Evolutionary conservation across 2,113 vertebrate species (phyloP).

Genomic region (Cyprichromis sp.): DNA sequence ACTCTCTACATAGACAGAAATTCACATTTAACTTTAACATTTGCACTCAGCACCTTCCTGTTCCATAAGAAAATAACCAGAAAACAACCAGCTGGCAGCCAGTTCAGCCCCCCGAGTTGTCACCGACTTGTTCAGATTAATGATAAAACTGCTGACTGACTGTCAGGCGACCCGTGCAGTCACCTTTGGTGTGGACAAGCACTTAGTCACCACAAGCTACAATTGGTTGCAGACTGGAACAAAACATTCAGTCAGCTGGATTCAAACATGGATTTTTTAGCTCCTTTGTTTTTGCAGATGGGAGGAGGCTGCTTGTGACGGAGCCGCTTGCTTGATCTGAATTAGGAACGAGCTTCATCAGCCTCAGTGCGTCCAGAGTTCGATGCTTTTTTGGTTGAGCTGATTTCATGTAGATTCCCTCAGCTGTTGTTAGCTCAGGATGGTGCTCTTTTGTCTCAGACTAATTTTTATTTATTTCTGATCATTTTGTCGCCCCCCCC

Average conservation of each 20-base stretch:
- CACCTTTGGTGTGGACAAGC: neutral
- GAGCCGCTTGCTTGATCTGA: neutral
- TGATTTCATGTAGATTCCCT: neutral
- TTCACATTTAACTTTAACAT: neutral
- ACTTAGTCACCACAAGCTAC: neutral
- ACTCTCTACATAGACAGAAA: neutral
- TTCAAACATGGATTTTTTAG: neutral
- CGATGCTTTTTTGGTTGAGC: neutral
- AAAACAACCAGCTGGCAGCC: neutral
- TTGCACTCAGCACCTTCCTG: neutral
- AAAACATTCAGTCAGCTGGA: neutral
- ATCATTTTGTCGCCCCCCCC: rapidly evolving
- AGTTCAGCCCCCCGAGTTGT: neutral
- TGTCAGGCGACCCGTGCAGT: rapidly evolving
- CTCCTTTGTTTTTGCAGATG: neutral
- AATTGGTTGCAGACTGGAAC: neutral
- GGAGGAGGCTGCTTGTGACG: rapidly evolving
- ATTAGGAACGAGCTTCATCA: neutral
- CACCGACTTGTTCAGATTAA: neutral
- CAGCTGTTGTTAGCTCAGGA: neutral
- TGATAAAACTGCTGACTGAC: neutral
- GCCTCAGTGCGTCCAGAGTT: rapidly evolving
- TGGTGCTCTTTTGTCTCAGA: rapidly evolving
- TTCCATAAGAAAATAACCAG: neutral
- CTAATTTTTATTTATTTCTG: rapidly evolving